Conservation (phyloP, 2,113 vertebrate genomes). For the Drymodes brunneopygia region DNA sequence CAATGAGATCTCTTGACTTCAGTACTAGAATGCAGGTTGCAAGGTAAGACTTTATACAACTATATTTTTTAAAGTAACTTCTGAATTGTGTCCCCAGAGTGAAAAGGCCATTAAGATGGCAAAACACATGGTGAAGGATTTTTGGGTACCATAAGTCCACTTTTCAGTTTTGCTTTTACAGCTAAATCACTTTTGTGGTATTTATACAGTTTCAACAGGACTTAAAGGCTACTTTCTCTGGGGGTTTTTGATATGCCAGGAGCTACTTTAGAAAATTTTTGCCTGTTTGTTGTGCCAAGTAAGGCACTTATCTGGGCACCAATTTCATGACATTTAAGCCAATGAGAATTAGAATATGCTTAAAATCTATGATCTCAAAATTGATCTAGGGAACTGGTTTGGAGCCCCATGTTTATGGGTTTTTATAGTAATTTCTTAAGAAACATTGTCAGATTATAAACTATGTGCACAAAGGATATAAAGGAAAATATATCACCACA, state of each 20-base stretch:
- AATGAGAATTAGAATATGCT: neutral
- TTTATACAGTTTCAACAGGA: neutral
- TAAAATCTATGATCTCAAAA: neutral
- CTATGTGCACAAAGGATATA: neutral
- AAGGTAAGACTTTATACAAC: constrained; percentile 69
- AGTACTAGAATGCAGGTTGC: constrained; percentile 80
- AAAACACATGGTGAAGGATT: neutral
- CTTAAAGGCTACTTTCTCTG: neutral
- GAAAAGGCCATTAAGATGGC: neutral
- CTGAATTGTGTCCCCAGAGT: neutral
- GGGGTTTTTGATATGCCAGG: neutral
- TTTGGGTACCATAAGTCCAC: neutral
- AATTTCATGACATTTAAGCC: neutral
- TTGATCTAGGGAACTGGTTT: neutral
- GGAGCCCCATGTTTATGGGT: neutral
- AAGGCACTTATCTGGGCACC: neutral
- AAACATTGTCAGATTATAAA: neutral
- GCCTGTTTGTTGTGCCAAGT: neutral
- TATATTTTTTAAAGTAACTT: neutral
- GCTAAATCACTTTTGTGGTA: neutral
- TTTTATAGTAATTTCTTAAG: neutral
- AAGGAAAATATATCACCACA: neutral
- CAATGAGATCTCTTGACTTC: constrained; percentile 83
- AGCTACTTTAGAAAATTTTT: neutral
- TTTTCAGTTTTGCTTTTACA: neutral